Evolutionary conservation across 2,797 vertebrate species (phyloP).

Genomic region (Rostrhamus sociabilis): DNA sequence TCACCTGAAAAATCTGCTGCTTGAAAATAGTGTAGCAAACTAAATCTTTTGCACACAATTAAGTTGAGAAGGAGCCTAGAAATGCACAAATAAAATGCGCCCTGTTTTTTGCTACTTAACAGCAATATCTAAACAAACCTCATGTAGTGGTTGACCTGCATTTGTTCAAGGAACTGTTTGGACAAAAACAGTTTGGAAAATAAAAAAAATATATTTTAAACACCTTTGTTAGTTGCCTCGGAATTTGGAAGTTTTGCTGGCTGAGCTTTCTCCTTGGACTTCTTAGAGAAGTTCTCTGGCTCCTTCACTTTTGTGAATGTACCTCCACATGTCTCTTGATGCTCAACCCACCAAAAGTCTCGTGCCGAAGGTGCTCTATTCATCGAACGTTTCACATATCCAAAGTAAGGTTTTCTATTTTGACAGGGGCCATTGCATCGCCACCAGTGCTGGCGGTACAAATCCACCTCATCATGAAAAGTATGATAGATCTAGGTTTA

Average conservation of each 20-base stretch:
- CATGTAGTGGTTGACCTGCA: neutral
- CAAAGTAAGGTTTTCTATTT: slow-evolving; percentile 84
- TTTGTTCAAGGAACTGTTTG: neutral
- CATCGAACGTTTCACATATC: slow-evolving; percentile 91
- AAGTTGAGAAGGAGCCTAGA: neutral
- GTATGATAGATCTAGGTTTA: slow-evolving; percentile 85
- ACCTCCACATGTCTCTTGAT: slow-evolving; percentile 87
- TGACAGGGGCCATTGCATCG: slow-evolving; percentile 90
- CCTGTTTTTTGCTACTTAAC: neutral
- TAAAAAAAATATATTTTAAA: neutral
- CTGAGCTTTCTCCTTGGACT: slow-evolving; percentile 68
- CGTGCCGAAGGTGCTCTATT: slow-evolving; percentile 90
- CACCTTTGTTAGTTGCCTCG: slow-evolving; percentile 36
- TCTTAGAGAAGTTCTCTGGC: slow-evolving; percentile 88
- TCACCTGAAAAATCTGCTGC: neutral
- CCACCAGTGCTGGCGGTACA: slow-evolving; percentile 97
- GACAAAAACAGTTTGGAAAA: neutral
- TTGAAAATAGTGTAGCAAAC: neutral
- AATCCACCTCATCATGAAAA: slow-evolving; percentile 90
- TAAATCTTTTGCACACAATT: neutral
- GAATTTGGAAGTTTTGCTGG: neutral
- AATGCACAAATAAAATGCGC: neutral
- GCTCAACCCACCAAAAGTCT: slow-evolving; percentile 93
- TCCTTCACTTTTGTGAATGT: slow-evolving; percentile 90
- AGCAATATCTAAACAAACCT: neutral